A percentile compares a stretch with the other conserved stretches of the same genome.
Conservation (phyloP, 2,888 invertebrate genomes). For the Volucella bombylans region DNA sequence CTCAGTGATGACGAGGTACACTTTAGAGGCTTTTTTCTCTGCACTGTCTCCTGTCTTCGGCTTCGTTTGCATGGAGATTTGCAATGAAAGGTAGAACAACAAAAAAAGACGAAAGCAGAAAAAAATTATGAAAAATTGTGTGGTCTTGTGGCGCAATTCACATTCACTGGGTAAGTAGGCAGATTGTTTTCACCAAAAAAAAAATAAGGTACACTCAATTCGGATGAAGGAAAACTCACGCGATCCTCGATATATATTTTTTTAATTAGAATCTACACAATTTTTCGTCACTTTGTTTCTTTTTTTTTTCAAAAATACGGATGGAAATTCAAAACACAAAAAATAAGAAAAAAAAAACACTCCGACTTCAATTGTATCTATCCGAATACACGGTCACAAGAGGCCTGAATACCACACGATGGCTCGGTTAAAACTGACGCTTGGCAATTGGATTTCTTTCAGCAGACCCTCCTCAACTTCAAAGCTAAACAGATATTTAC, state of each 20-base stretch:
- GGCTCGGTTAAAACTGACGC: constrained; percentile 68
- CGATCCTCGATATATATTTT: not conserved
- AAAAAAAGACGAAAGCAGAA: constrained; percentile 50
- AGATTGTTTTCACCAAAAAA: constrained; percentile 73
- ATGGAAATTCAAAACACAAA: no score
- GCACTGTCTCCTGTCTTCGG: constrained; percentile 18
- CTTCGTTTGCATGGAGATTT: constrained; percentile 41
- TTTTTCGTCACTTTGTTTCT: not conserved
- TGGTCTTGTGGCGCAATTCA: constrained; percentile 70
- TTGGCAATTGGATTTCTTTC: constrained; percentile 66
- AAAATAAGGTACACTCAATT: constrained; percentile 26
- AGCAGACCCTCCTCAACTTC: constrained; percentile 50
- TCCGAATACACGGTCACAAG: constrained; percentile 6
- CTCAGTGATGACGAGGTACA: constrained; percentile 56
- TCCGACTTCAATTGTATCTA: not conserved
- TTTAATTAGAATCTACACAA: constrained; percentile 1
- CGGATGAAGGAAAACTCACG: not conserved
- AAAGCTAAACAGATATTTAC: constrained; percentile 24
- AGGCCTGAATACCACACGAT: constrained; percentile 50
- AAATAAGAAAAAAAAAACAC: no score
- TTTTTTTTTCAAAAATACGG: no score
- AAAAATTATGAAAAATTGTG: constrained; percentile 37
- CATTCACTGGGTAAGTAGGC: constrained; percentile 74
- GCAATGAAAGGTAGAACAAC: constrained; percentile 58
- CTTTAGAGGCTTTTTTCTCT: constrained; percentile 55